Conservation (phyloP, 2,113 vertebrate genomes). For the Campylomormyrus numenius region DNA sequence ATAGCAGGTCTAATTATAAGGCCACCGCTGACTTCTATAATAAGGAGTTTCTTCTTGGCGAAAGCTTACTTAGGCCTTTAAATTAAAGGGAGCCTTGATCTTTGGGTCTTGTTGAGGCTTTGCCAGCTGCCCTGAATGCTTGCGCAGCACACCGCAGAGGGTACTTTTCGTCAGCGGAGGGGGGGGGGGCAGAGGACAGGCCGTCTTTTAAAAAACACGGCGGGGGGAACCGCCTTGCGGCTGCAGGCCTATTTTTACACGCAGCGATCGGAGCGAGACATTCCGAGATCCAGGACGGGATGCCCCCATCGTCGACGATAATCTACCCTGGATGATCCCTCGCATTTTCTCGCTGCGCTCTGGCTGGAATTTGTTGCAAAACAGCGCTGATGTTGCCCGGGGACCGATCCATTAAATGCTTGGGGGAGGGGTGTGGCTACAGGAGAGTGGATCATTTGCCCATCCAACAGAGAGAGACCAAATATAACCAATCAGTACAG, state of each 20-base stretch:
- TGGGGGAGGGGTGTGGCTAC: background rate
- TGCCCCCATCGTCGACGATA: background rate
- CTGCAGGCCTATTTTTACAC: constrained; percentile 15
- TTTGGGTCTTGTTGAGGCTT: constrained; percentile 8
- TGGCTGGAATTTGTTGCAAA: background rate
- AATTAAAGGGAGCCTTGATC: constrained; percentile 20
- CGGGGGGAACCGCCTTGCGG: constrained; percentile 1
- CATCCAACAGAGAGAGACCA: background rate
- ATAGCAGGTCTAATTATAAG: constrained; percentile 14
- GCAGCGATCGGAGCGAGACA: background rate
- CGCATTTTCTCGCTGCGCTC: background rate
- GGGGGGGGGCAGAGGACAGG: background rate
- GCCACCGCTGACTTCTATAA: constrained; percentile 15
- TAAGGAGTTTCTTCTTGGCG: constrained; percentile 12
- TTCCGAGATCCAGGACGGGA: background rate
- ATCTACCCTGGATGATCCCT: background rate
- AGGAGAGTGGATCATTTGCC: background rate
- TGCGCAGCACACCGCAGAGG: constrained; percentile 11
- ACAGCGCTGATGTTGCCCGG: background rate
- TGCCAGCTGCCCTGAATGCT: constrained; percentile 16
- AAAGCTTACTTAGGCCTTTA: constrained; percentile 10
- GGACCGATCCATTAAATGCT: background rate
- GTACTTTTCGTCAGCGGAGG: background rate
- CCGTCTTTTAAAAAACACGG: constrained; percentile 14
- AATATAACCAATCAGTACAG: background rate